A percentile compares a stretch with the other conserved stretches of the same genome.
These are phyloP conservation scores for Xestia xanthographa DNA, from an alignment of 2,888 invertebrate genomes.

Conservation along the genomic window DNA sequence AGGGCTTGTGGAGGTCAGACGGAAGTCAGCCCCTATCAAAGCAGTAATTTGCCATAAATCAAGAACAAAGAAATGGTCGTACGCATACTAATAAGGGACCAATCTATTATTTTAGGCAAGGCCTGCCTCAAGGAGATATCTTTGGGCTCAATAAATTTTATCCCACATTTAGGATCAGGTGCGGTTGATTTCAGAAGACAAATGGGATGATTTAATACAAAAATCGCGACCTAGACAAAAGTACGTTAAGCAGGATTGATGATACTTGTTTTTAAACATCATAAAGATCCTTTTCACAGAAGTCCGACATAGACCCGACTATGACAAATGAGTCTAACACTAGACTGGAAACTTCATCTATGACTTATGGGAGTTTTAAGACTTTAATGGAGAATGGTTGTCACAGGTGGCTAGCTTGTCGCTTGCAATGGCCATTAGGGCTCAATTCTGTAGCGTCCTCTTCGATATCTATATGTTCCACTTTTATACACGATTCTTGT, in stretches of 20 bases:
- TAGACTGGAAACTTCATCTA: constrained; percentile 49
- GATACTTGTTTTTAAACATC: constrained; percentile 41
- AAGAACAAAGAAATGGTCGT: constrained; percentile 45
- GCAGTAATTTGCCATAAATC: constrained; percentile 53
- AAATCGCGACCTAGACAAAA: constrained; percentile 24
- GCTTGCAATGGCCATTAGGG: constrained; percentile 26
- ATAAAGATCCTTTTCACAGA: constrained; percentile 51
- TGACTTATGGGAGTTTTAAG: constrained; percentile 56
- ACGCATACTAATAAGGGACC: constrained; percentile 50
- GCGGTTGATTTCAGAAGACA: constrained; percentile 28
- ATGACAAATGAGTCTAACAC: constrained; percentile 54
- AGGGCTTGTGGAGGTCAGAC: constrained; percentile 13
- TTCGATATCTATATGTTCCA: constrained; percentile 5
- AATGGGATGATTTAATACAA: constrained; percentile 32
- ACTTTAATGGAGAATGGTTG: constrained; percentile 55
- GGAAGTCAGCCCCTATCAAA: constrained; percentile 35
- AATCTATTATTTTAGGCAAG: constrained; percentile 36
- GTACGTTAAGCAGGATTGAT: constrained; percentile 35
- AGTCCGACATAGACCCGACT: constrained; percentile 41
- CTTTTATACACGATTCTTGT: constrained; percentile 7
- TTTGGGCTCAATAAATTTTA: constrained; percentile 32
- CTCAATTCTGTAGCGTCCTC: constrained; percentile 17
- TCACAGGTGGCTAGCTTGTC: constrained; percentile 42
- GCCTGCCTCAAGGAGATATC: constrained; percentile 39
- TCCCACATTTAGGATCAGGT: constrained; percentile 15